Conservation (phyloP, 2,888 invertebrate species). For the Escarpia spicata region DNA sequence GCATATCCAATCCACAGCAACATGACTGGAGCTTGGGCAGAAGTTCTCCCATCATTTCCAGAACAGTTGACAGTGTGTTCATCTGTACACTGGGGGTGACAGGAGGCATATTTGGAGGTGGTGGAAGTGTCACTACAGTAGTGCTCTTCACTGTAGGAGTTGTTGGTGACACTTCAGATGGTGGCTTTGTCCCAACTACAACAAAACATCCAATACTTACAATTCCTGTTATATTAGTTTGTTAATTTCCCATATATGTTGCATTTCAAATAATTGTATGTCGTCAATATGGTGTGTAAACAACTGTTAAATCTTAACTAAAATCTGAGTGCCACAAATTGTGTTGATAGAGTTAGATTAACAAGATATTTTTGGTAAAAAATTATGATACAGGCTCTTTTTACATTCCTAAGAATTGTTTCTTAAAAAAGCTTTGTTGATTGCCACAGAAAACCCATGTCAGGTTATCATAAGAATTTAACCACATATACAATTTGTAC, state of each 20-base stretch:
- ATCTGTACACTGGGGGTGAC: neutral
- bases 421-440: too few species aligned
- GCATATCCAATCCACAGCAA: neutral
- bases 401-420: too few species aligned
- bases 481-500: too few species aligned
- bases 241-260: neutral
- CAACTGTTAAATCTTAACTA: neutral
- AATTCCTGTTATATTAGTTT: neutral
- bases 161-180: neutral
- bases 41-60: neutral
- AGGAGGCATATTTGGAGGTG: neutral
- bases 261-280: neutral
- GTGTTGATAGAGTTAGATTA: neutral
- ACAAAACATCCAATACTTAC: neutral
- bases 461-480: too few species aligned
- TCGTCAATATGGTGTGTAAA: neutral
- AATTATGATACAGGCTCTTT: too few species aligned
- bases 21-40: neutral
- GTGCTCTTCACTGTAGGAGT: neutral
- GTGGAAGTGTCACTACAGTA: neutral
- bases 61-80: neutral
- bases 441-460: too few species aligned
- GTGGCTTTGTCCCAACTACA: slow-evolving; percentile 4
- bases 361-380: too few species aligned
- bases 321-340: neutral